Evolutionary conservation across 2,113 vertebrate genomes (phyloP), one percentile per base, ranked within the genome.

Genomic region (Mungos mungo): DNA sequence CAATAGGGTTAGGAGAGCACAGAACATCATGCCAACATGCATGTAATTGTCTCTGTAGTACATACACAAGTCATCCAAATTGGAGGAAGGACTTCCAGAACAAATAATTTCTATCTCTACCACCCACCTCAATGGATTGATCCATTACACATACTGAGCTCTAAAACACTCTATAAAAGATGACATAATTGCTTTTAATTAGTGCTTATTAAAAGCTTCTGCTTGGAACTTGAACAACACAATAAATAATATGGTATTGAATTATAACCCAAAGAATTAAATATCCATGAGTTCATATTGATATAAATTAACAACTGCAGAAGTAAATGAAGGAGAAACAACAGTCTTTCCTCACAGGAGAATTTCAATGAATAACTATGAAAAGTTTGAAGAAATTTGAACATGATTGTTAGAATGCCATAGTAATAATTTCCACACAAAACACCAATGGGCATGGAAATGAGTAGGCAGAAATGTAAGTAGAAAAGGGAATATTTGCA

Each of bases 191-290:
- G 27, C 29, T 83, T 96, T 96, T 96, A 96, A 95, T 96, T 94
- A 82, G 85, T 72, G 47, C 66, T 97, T 97, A 84, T 96, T 97
- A 91, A 94, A 96, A 95, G 6, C 77, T 88, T 94, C 76, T 89
- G 38, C 60, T 89, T 82, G 45, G 52, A 95, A 89, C 13, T 88
- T 87, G 19, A 94, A 25, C 60, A 79, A 47, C 10, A 81, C 14
- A 86, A 54, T 93, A 95, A 96, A 93, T 95, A 94, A 88, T 82
- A 11, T 85, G 50, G 5, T 63, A 82, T 66, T 82, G 21, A 69
- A 79, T 72, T 77, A 79, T 93, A 90, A 89, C 19, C 41, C 92
- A 94, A 82, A 54, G 6, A 87, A 84, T 96, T 71, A 92, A 93
- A 88, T 90, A 95, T 47, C 3, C 11, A 87, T 74, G 63, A 95